Conservation (phyloP, 1,140 invertebrate species). For the Drosophila bocqueti region DNA sequence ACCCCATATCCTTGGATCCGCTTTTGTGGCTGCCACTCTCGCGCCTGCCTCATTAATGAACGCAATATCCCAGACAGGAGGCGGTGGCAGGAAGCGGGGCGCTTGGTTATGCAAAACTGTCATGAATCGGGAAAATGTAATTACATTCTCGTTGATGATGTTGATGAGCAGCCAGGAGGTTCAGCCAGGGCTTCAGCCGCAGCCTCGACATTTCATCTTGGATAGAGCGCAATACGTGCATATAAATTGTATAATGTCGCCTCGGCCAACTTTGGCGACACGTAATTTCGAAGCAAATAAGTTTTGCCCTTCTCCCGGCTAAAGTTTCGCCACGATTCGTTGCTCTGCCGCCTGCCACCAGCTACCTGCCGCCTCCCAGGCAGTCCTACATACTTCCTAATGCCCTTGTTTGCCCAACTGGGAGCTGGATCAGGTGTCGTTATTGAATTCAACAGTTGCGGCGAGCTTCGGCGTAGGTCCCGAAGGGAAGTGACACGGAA, state of each 20-base stretch:
- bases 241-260: constrained; percentile 78
- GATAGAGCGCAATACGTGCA: constrained; percentile 70
- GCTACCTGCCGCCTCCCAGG: neutral
- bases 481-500: constrained; percentile 31
- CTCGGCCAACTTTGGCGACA: constrained; percentile 63
- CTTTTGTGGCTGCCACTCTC: constrained; percentile 55
- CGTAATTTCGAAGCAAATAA: constrained; percentile 78
- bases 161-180: constrained; percentile 46
- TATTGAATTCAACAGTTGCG: constrained; percentile 65
- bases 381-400: constrained; percentile 30
- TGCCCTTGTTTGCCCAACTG: constrained; percentile 43
- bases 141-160: constrained; percentile 79
- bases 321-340: constrained; percentile 48
- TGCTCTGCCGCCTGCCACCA: constrained; percentile 14
- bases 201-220: constrained; percentile 68
- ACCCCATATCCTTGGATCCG: constrained; percentile 27
- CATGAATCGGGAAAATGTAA: constrained; percentile 81
- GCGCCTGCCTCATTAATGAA: constrained; percentile 71
- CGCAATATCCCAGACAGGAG: constrained; percentile 56
- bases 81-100: constrained; percentile 20
- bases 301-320: constrained; percentile 46
- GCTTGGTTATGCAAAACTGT: constrained; percentile 75
- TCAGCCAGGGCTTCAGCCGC: constrained; percentile 5
- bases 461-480: neutral
- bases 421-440: constrained; percentile 37